Percentiles rank a stretch among this genome's conserved stretches.
These are phyloP conservation scores for Neoniphon sammara DNA, from an alignment of 2,797 vertebrate species.

Conservation along the genomic window DNA sequence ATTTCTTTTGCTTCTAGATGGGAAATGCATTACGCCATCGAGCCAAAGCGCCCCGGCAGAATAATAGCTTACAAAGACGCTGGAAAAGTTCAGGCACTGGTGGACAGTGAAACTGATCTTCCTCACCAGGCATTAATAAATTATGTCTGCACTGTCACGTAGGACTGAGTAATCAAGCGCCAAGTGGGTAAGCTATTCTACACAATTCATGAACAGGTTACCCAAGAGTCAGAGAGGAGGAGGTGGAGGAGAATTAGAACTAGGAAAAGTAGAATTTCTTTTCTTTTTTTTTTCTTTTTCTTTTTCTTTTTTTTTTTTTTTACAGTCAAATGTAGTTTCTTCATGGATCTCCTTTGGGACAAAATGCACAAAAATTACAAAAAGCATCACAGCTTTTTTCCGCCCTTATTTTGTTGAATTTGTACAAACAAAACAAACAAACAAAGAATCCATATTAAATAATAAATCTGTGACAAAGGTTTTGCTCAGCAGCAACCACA, in stretches of 20 bases:
- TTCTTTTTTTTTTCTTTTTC: too few relatives aligned
- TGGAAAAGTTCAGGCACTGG: slow-evolving; percentile 63
- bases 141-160: slow-evolving; percentile 80
- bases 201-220: slow-evolving; percentile 85
- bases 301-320: too few relatives aligned
- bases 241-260: slow-evolving; percentile 44
- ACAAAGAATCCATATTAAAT: too few relatives aligned
- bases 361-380: slow-evolving; percentile 15
- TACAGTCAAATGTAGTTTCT: slow-evolving; percentile 6
- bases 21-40: slow-evolving; percentile 54
- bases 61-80: slow-evolving; percentile 44
- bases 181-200: slow-evolving; percentile 80
- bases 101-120: slow-evolving; percentile 83
- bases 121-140: slow-evolving; percentile 85
- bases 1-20: slow-evolving; percentile 63
- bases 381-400: background rate
- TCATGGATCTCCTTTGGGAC: slow-evolving; percentile 13
- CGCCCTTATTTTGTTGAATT: background rate
- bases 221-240: slow-evolving; percentile 68
- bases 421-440: background rate
- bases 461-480: background rate
- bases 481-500: background rate
- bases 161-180: slow-evolving; percentile 85
- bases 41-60: slow-evolving; percentile 39
- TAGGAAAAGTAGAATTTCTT: slow-evolving; percentile 23